Conservation (phyloP, 2,888 invertebrate genomes). For the Volucella bombylans region DNA sequence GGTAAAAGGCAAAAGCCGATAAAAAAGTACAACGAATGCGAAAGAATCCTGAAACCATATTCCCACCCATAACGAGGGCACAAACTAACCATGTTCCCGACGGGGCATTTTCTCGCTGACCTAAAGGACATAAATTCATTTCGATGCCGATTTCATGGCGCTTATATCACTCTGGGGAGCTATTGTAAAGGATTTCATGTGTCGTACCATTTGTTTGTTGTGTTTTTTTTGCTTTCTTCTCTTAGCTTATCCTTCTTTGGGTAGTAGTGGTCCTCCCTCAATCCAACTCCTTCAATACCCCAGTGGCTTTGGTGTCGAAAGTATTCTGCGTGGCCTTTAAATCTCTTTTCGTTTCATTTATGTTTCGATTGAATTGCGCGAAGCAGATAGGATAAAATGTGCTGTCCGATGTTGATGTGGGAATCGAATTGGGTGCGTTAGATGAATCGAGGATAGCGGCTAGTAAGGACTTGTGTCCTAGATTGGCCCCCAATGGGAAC, state of each 20-base stretch:
- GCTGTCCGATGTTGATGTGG: constrained; percentile 33
- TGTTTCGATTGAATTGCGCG: constrained; percentile 59
- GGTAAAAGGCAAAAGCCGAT: constrained; percentile 1
- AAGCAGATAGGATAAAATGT: constrained; percentile 48
- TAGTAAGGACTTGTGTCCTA: neutral
- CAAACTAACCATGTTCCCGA: constrained; percentile 44
- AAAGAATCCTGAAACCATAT: constrained; percentile 28
- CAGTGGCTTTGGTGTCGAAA: constrained; percentile 26
- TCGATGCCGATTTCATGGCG: constrained; percentile 78
- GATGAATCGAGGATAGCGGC: constrained; percentile 1
- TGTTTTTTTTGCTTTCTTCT: neutral
- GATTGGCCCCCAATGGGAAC: constrained; percentile 6
- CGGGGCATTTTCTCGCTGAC: constrained; percentile 68
- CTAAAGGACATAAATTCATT: constrained; percentile 80
- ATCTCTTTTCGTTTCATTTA: constrained; percentile 63
- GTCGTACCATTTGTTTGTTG: constrained; percentile 37
- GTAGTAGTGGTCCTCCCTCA: neutral
- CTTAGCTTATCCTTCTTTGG: neutral
- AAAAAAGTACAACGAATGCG: constrained; percentile 19
- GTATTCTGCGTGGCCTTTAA: constrained; percentile 53
- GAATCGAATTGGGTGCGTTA: constrained; percentile 2
- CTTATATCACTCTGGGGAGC: constrained; percentile 79
- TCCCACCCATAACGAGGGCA: constrained; percentile 35
- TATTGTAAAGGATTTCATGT: constrained; percentile 80
- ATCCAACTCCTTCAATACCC: neutral